Evolutionary conservation across 2,113 vertebrate species (phyloP).

Genomic region (Cavia porcellus): DNA sequence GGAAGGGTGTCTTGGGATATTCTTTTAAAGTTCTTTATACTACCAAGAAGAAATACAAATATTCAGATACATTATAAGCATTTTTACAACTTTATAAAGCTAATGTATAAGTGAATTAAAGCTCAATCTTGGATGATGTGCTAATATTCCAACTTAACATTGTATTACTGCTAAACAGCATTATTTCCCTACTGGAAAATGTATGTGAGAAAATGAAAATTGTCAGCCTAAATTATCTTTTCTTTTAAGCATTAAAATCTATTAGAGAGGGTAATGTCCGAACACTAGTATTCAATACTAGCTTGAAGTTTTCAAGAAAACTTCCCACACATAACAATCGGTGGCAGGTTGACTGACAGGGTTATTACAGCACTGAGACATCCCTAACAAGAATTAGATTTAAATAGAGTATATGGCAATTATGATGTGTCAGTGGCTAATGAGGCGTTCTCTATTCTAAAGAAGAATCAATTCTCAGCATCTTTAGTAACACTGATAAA

Average conservation of each 20-base stretch:
- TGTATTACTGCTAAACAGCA: not conserved
- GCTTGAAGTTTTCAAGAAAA: constrained; percentile 58
- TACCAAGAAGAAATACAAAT: constrained; percentile 16
- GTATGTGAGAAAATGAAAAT: not conserved
- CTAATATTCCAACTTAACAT: not conserved
- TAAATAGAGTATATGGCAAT: constrained; percentile 77
- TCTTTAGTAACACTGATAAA: constrained; percentile 64
- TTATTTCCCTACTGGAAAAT: not conserved
- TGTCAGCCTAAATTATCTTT: constrained; percentile 44
- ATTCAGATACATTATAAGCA: not conserved
- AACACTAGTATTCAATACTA: constrained; percentile 46
- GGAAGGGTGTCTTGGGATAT: not conserved
- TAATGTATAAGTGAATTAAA: constrained; percentile 9
- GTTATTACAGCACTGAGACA: constrained; percentile 73
- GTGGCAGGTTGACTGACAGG: constrained; percentile 74
- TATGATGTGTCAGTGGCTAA: constrained; percentile 80
- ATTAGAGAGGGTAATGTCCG: not conserved
- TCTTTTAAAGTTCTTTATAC: not conserved
- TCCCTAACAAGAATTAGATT: constrained; percentile 76
- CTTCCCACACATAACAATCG: constrained; percentile 34
- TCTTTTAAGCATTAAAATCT: constrained; percentile 40
- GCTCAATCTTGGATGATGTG: not conserved
- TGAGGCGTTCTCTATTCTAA: constrained; percentile 74
- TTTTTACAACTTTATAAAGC: not conserved
- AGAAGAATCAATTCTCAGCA: constrained; percentile 70